Conservation (phyloP, 2,797 vertebrate species). For the Anabas testudineus region DNA sequence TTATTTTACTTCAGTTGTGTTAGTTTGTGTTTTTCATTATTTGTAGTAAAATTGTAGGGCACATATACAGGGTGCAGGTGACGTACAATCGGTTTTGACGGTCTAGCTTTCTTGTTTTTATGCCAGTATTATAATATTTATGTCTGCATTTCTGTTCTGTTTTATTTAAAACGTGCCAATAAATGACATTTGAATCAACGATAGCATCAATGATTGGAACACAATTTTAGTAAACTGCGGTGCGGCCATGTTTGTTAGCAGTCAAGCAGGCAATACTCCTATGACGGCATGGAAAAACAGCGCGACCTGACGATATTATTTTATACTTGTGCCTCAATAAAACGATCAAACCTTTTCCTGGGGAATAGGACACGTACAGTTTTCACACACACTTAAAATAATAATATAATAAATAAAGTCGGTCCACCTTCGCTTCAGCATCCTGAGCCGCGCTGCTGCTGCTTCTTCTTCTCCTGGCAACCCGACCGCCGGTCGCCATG, state of each 20-base stretch:
- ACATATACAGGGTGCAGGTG: slow-evolving; percentile 41
- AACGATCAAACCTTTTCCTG: not conserved
- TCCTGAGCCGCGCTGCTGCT: not conserved
- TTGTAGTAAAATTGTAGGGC: slow-evolving; percentile 15
- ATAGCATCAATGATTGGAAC: not conserved
- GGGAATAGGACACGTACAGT: not conserved
- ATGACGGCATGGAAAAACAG: not conserved
- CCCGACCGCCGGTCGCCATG: slow-evolving; percentile 49
- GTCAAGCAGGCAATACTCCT: not conserved
- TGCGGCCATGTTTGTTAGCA: not conserved
- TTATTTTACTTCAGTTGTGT: slow-evolving; percentile 43
- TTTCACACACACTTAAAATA: not conserved
- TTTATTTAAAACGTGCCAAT: slow-evolving; percentile 80
- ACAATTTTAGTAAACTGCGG: not conserved
- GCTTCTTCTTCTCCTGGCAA: slow-evolving; percentile 25
- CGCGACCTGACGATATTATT: not conserved
- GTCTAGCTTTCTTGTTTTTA: slow-evolving; percentile 55
- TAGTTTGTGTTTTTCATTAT: slow-evolving; percentile 46
- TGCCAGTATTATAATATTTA: slow-evolving; percentile 70
- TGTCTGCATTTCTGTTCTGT: slow-evolving; percentile 59
- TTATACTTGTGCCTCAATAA: not conserved
- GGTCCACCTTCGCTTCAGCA: not conserved
- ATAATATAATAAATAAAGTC: not conserved
- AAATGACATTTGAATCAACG: slow-evolving; percentile 66
- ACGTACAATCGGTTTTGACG: slow-evolving; percentile 31